These are phyloP conservation scores for Venustoraphidia nigricollis DNA, from an alignment of 2,888 invertebrate species.

Conservation along the genomic window DNA sequence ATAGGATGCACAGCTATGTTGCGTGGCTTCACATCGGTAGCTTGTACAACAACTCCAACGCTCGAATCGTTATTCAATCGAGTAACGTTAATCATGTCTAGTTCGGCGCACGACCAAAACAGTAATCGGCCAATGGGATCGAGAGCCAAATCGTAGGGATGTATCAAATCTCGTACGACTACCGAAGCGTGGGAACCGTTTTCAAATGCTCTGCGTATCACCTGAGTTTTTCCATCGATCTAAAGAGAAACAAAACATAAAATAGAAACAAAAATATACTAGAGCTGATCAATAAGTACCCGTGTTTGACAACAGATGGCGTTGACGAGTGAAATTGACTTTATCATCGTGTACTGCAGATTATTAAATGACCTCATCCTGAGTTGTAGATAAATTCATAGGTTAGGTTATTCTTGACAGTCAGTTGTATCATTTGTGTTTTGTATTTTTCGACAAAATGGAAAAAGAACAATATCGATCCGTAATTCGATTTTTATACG, in stretches of 20 bases:
- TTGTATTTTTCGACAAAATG: too few relatives aligned
- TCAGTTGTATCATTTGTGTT: too few relatives aligned
- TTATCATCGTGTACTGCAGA: too few relatives aligned
- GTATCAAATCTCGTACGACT: slow-evolving; percentile 40
- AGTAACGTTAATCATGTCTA: slow-evolving; percentile 81
- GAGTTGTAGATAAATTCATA: too few relatives aligned
- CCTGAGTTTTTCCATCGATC: slow-evolving; percentile 67
- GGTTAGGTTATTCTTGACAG: too few relatives aligned
- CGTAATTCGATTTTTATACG: too few relatives aligned
- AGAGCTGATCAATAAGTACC: too few relatives aligned
- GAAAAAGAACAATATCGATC: too few relatives aligned
- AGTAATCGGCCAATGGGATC: slow-evolving; percentile 71
- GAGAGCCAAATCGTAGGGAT: slow-evolving; percentile 72
- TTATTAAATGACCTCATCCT: too few relatives aligned
- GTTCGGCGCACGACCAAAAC: slow-evolving; percentile 76
- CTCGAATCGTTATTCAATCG: slow-evolving; percentile 48
- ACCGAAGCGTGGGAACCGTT: slow-evolving; percentile 43
- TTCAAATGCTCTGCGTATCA: slow-evolving; percentile 52
- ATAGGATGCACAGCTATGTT: slow-evolving; percentile 72
- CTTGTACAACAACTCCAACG: slow-evolving; percentile 54
- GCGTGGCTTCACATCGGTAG: slow-evolving; percentile 65
- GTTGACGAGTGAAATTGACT: too few relatives aligned
- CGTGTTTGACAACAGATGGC: too few relatives aligned
- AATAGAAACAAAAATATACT: background rate
- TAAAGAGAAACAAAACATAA: slow-evolving; percentile 15